Evolutionary conservation across 2,888 invertebrate species (phyloP), one percentile per base, ranked within the genome.

Genomic region (Standfussiana lucernea): DNA sequence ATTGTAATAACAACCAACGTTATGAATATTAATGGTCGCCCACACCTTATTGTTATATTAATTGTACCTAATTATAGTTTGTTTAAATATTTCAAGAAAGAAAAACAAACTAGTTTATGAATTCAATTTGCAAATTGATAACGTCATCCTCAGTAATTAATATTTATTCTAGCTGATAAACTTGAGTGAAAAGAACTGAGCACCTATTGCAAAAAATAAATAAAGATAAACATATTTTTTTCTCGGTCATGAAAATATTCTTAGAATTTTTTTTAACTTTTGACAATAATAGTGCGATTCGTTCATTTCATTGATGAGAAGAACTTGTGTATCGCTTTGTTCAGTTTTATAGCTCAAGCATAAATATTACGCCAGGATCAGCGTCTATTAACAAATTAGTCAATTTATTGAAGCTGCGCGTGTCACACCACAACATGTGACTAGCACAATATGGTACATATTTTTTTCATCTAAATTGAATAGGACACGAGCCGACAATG

Each of bases 11-110:
- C 79, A 71, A 65, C 64, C 72, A 77, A 79, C 77, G 65, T 77
- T 79, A 78, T 88, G 85, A 86, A 87, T 87, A 85, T 83, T 85
- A 78, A 86, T 81, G 79, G 69, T 65, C 75, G 68, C 85, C 87
- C 70, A 88, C 87, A 81, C 83, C 66, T 86, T 79, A 76, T 77
- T 80, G 71, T 83, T 67, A 61, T 62, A 83, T 69, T 78, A 66
- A 81, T 77, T 83, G 81, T 83, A 86, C 72, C 71, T 76, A 81
- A 83, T 83, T 80, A 85, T 75, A 72, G 77, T 65, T 73, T 66
- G 68, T 80, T 80, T 75, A 80, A 76, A 80, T 70, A 75, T 79
- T 75, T 82, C 62, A 70, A 74, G 18, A 80, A 82, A 74, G 72
- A 77, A 79, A 74, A 83, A 84, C 70, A 86, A 77, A 75, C 68